Evolutionary conservation across 2,888 invertebrate genomes (phyloP).

Genomic region (Drosophila vallismaia): DNA sequence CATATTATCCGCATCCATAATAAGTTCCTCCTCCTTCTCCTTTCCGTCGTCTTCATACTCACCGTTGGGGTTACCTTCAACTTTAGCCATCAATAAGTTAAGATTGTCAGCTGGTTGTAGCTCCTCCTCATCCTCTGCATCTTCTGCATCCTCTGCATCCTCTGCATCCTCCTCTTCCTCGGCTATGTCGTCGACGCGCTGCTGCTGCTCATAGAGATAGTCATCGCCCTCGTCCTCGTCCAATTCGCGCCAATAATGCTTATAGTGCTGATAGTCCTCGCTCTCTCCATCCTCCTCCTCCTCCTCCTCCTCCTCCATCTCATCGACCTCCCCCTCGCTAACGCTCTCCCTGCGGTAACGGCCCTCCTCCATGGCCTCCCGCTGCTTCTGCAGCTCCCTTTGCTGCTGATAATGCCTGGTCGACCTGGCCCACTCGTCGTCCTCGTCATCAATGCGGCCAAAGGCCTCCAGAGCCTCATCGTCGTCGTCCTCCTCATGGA

Average conservation of each 20-base stretch:
- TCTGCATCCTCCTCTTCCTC: slow-evolving; percentile 62
- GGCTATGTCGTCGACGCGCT: slow-evolving; percentile 58
- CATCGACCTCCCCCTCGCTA: slow-evolving; percentile 39
- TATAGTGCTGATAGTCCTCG: slow-evolving; percentile 62
- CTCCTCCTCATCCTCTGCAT: slow-evolving; percentile 28
- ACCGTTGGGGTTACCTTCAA: slow-evolving; percentile 25
- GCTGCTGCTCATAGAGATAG: slow-evolving; percentile 69
- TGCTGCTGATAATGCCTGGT: slow-evolving; percentile 61
- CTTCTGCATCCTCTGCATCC: too few species aligned
- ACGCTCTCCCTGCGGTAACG: slow-evolving; percentile 43
- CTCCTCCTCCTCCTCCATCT: slow-evolving; percentile 36
- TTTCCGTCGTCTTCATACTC: slow-evolving; percentile 7
- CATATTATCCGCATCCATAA: slow-evolving; percentile 68
- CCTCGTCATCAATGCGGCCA: slow-evolving; percentile 70
- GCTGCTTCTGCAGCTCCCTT: slow-evolving; percentile 52
- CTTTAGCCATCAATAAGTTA: slow-evolving; percentile 53
- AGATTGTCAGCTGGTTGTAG: slow-evolving; percentile 56
- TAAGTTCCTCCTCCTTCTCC: slow-evolving; percentile 49
- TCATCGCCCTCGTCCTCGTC: slow-evolving; percentile 72
- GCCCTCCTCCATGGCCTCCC: slow-evolving; percentile 27
- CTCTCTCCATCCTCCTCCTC: slow-evolving; percentile 39
- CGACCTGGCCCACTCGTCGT: slow-evolving; percentile 72
- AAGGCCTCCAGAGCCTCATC: slow-evolving; percentile 75
- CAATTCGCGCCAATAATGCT: slow-evolving; percentile 72
- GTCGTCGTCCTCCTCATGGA: slow-evolving; percentile 77